These are phyloP conservation scores for Chinchilla lanigera DNA, from an alignment of 2,113 vertebrate species.

Conservation along the genomic window DNA sequence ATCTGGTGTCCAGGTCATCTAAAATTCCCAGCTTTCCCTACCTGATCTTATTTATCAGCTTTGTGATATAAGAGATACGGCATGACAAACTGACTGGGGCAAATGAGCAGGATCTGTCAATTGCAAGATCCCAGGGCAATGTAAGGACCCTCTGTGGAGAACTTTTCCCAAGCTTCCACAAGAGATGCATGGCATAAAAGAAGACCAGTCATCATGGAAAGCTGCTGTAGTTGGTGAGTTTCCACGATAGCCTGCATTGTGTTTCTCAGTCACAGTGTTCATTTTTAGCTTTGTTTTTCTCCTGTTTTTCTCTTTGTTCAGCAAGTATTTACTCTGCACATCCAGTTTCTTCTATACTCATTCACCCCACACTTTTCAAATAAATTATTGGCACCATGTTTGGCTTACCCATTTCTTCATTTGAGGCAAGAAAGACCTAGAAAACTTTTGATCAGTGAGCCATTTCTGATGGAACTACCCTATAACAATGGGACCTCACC, in stretches of 20 bases:
- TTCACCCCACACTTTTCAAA: background rate
- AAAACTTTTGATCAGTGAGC: background rate
- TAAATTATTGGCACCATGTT: background rate
- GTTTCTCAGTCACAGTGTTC: background rate
- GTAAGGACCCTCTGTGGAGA: background rate
- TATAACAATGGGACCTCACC: too few relatives aligned
- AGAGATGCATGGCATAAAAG: background rate
- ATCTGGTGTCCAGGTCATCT: background rate
- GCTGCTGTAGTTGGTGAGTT: background rate
- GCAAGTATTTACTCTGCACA: background rate
- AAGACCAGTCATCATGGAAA: background rate
- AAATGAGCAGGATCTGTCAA: background rate
- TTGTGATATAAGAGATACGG: background rate
- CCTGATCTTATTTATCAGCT: background rate
- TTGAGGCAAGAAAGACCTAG: background rate
- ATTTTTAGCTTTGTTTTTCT: background rate
- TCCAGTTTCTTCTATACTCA: background rate
- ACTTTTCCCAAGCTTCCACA: background rate
- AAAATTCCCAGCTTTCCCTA: background rate
- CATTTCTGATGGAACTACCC: background rate
- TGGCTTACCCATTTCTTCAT: background rate
- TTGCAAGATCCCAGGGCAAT: background rate
- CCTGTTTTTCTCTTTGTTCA: background rate
- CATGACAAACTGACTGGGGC: background rate
- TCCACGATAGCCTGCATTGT: background rate